phyloP scores from a whole-genome alignment of 2,113 vertebrate species.

The Falcunculus frontatus region DNA sequence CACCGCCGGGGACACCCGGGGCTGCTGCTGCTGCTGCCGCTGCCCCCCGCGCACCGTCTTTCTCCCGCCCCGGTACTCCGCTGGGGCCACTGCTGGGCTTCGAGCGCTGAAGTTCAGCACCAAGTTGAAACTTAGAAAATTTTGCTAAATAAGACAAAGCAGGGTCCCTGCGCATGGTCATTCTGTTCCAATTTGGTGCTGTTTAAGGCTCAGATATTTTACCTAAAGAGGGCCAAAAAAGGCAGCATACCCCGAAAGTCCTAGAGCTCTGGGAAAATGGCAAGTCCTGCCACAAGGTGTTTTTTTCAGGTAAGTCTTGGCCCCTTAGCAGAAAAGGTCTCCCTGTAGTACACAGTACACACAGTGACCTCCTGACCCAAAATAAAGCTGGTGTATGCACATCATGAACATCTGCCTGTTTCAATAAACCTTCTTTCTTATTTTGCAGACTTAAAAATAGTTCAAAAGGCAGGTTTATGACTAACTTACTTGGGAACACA shows the following conservation, averaged over 20 bases:
- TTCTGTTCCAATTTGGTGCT: rapidly evolving
- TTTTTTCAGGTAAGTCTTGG: no score
- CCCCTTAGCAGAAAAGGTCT: no score
- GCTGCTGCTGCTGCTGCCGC: no score
- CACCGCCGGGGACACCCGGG: no score
- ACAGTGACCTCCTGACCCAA: neutral
- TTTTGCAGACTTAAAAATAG: neutral
- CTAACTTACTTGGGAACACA: neutral
- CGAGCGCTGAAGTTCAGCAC: rapidly evolving
- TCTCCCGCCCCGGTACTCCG: rapidly evolving
- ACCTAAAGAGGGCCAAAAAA: rapidly evolving
- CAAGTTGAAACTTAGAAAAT: rapidly evolving
- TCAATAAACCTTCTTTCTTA: neutral
- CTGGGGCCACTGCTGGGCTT: rapidly evolving
- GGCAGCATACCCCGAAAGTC: rapidly evolving
- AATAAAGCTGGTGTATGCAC: neutral
- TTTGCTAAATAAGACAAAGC: rapidly evolving
- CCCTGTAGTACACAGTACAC: rapidly evolving
- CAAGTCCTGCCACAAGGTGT: rapidly evolving
- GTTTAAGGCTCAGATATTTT: rapidly evolving
- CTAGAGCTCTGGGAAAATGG: rapidly evolving
- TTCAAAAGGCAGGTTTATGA: neutral
- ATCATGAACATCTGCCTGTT: neutral
- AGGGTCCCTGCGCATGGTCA: rapidly evolving
- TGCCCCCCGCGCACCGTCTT: neutral